phyloP scores from a whole-genome alignment of 2,888 invertebrate genomes.

The Drosophila lacicola region DNA sequence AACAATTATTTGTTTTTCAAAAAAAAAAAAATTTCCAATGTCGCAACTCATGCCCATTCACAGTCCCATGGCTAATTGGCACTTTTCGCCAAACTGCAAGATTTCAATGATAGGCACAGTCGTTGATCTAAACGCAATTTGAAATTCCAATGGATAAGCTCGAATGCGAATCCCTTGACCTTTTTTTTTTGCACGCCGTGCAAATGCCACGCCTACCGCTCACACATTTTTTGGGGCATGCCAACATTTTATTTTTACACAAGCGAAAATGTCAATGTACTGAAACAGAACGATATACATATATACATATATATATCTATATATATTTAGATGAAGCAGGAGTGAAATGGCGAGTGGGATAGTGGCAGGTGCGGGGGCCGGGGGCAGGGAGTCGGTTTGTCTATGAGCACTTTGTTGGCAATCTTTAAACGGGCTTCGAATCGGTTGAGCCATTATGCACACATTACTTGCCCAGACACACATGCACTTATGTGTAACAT shows the following conservation, averaged over 20 bases:
- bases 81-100: constrained; percentile 19
- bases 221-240: constrained; percentile 22
- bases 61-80: constrained; percentile 36
- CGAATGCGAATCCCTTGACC: constrained; percentile 43
- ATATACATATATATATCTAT: neutral
- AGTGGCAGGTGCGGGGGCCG: neutral
- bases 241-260: constrained; percentile 52
- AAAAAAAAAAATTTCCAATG: constrained; percentile 2
- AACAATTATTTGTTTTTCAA: no score
- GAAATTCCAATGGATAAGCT: constrained; percentile 19
- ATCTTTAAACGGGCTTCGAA: constrained; percentile 34
- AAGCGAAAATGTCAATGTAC: constrained; percentile 60
- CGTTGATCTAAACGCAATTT: constrained; percentile 23
- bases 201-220: neutral
- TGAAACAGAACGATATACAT: constrained; percentile 1
- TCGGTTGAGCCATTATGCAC: constrained; percentile 50
- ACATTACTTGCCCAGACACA: constrained; percentile 35
- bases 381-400: neutral
- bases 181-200: constrained; percentile 8
- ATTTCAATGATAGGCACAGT: constrained; percentile 39
- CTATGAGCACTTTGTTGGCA: constrained; percentile 37
- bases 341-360: neutral
- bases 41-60: constrained; percentile 1
- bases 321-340: neutral
- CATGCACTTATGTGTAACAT: neutral